A percentile compares a stretch with the other conserved stretches of the same genome.
Evolutionary conservation across 2,888 invertebrate genomes (phyloP).

Genomic region (Xestia sexstrigata): DNA sequence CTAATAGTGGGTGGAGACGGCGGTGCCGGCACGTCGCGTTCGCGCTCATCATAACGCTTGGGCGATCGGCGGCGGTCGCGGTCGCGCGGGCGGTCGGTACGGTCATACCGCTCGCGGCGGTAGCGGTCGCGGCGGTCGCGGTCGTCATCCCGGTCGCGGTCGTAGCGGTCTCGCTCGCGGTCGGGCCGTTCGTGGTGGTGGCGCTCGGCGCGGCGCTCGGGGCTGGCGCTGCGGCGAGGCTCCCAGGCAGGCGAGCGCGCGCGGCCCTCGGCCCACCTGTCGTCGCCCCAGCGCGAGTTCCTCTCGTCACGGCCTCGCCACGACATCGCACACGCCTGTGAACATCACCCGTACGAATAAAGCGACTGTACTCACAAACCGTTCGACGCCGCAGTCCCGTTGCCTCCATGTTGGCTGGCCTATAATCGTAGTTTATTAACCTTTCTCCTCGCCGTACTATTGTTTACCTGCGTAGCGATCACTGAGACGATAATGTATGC

Average conservation of each 20-base stretch:
- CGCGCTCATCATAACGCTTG: constrained; percentile 71
- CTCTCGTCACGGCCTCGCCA: constrained; percentile 86
- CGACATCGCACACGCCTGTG: constrained; percentile 86
- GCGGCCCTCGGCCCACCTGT: constrained; percentile 69
- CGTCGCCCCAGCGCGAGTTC: constrained; percentile 80
- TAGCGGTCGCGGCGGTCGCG: constrained; percentile 62
- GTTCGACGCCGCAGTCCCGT: constrained; percentile 66
- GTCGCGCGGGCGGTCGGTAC: constrained; percentile 64
- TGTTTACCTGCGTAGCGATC: constrained; percentile 81
- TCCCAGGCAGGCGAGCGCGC: constrained; percentile 84
- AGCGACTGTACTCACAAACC: constrained; percentile 80
- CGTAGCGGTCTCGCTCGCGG: constrained; percentile 70
- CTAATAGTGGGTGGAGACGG: constrained; percentile 85
- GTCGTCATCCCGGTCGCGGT: constrained; percentile 60
- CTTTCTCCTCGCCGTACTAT: constrained; percentile 72
- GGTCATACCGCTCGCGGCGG: constrained; percentile 64
- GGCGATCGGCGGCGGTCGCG: constrained; percentile 70
- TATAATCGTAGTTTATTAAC: constrained; percentile 78
- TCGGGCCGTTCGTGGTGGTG: constrained; percentile 64
- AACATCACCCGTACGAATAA: constrained; percentile 84
- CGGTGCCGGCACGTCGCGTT: constrained; percentile 78
- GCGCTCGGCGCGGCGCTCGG: constrained; percentile 70
- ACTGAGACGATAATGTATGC: constrained; percentile 58
- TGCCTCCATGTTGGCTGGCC: constrained; percentile 73
- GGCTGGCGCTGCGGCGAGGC: constrained; percentile 77